Percentiles rank a stretch among this genome's conserved stretches.
Conservation (phyloP, 2,888 invertebrate species). For the Unio pictorum region DNA sequence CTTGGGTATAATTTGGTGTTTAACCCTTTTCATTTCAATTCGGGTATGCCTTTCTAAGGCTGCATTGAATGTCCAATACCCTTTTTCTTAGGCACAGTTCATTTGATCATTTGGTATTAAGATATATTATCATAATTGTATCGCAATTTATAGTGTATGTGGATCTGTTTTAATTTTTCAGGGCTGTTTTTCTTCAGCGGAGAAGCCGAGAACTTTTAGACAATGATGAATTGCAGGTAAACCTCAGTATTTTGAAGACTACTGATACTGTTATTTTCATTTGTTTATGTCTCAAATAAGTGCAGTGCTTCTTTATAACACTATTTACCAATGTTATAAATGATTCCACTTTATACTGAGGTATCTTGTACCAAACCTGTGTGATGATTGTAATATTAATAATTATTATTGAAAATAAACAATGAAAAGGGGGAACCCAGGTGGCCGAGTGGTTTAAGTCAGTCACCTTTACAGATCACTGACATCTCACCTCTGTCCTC, state of each 20-base stretch:
- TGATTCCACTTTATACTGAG: background rate
- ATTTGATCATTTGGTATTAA: too few relatives aligned
- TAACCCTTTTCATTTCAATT: too few relatives aligned
- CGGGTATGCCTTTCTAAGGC: too few relatives aligned
- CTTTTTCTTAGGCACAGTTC: too few relatives aligned
- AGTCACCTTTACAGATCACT: too few relatives aligned
- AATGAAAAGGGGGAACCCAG: too few relatives aligned
- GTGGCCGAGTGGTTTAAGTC: too few relatives aligned
- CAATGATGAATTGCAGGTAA: conserved; percentile 83
- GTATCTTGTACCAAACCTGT: background rate
- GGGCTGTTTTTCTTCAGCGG: conserved; percentile 89
- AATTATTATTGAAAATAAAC: background rate
- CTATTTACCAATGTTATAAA: too few relatives aligned
- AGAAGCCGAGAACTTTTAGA: conserved; percentile 87
- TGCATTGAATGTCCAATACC: too few relatives aligned
- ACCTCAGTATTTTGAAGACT: background rate
- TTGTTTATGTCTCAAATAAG: conserved; percentile 1
- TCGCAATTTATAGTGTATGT: background rate
- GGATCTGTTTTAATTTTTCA: conserved; percentile 29
- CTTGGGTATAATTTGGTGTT: too few relatives aligned
- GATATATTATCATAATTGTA: background rate
- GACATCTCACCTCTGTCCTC: too few relatives aligned
- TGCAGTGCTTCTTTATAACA: background rate
- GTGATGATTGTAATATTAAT: background rate
- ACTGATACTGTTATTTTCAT: background rate